These are phyloP conservation scores for Ariopsis seemanni DNA, from an alignment of 2,113 vertebrate species.

Conservation along the genomic window DNA sequence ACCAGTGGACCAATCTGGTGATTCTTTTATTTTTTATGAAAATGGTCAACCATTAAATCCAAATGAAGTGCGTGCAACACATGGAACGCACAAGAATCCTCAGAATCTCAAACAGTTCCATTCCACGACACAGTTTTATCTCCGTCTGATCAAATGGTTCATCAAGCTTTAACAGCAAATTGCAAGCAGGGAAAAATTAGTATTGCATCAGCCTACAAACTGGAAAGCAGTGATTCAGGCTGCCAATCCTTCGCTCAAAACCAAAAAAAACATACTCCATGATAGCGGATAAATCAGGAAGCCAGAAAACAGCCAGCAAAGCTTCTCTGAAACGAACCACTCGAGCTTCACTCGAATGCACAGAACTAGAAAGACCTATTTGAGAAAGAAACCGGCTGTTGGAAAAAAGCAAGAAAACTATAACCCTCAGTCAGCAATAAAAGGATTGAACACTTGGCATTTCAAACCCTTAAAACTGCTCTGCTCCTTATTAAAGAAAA, in stretches of 20 bases:
- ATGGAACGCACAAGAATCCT: no score
- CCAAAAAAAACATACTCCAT: neutral
- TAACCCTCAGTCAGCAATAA: neutral
- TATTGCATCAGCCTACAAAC: neutral
- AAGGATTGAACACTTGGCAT: neutral
- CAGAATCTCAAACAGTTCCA: neutral
- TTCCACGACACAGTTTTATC: neutral
- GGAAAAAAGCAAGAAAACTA: neutral
- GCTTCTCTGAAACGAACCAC: neutral
- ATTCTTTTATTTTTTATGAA: neutral
- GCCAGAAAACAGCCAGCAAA: neutral
- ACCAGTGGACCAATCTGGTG: no score
- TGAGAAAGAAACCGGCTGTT: neutral
- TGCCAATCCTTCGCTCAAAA: neutral
- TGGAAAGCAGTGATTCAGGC: neutral
- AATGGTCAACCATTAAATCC: neutral
- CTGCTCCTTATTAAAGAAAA: no score
- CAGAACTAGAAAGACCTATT: neutral
- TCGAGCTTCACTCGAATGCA: neutral
- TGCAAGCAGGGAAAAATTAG: neutral
- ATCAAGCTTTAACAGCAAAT: neutral
- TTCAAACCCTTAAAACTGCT: neutral
- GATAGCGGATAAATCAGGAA: neutral
- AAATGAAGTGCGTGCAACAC: no score
- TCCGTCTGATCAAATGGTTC: neutral